Conservation (phyloP, 2,888 invertebrate species). For the Gortyna flavago region DNA sequence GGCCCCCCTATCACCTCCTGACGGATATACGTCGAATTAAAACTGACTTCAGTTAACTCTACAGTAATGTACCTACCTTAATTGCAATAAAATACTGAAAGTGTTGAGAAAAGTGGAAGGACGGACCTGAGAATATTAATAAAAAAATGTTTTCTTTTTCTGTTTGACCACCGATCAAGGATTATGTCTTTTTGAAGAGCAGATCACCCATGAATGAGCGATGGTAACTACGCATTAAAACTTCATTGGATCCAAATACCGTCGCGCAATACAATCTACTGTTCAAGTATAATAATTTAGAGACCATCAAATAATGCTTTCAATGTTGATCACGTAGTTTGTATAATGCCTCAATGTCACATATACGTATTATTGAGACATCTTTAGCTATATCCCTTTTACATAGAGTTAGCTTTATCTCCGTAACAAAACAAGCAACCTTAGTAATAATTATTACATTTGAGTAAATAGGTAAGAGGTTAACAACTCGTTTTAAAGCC, state of each 20-base stretch:
- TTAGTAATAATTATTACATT: background rate
- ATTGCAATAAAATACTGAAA: background rate
- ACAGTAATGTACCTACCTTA: background rate
- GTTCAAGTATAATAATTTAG: background rate
- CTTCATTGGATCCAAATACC: background rate
- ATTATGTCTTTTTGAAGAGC: too few species aligned
- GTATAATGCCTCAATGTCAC: background rate
- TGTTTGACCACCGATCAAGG: background rate
- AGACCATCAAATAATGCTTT: conserved; percentile 8
- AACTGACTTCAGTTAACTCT: background rate
- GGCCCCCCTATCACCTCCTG: too few species aligned
- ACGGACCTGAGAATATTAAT: background rate
- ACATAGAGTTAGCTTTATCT: background rate
- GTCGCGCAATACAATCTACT: background rate
- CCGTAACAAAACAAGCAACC: background rate
- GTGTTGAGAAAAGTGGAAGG: background rate
- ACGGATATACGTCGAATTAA: too few species aligned
- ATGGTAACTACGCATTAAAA: background rate
- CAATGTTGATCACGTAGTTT: conserved; percentile 26
- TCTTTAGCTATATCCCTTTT: background rate
- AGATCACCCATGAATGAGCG: background rate
- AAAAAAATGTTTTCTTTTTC: background rate
- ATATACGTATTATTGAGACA: background rate
- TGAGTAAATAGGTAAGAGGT: background rate
- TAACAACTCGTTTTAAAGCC: background rate